Percentiles rank a stretch among this genome's conserved stretches.
These are phyloP conservation scores for Lepidotrigona ventralis DNA, from an alignment of 1,140 invertebrate genomes.

Conservation along the genomic window DNA sequence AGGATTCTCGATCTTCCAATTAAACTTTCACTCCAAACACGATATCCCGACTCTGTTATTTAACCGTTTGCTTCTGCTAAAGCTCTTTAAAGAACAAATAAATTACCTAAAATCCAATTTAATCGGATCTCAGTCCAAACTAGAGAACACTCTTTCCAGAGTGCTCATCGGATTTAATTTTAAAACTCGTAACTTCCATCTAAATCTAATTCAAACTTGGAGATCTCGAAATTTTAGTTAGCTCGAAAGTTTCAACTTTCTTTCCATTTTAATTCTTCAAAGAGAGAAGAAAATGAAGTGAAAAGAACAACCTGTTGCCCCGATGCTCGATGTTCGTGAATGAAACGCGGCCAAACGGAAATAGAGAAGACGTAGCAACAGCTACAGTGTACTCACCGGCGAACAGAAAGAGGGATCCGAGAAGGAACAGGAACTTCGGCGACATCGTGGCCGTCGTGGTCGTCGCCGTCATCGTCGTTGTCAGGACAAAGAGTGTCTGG, in stretches of 20 bases:
- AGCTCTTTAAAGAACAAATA: background rate
- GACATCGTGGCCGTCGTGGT: slow-evolving; percentile 73
- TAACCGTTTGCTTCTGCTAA: background rate
- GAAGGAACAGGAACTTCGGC: slow-evolving; percentile 75
- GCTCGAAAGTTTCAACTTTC: background rate
- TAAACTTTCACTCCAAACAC: background rate
- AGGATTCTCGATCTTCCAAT: background rate
- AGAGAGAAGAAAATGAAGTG: no score
- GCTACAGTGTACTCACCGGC: slow-evolving; percentile 72
- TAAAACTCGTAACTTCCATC: background rate
- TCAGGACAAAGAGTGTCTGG: slow-evolving; percentile 78
- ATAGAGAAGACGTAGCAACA: background rate
- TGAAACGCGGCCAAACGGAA: background rate
- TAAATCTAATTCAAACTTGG: background rate
- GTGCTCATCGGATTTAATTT: background rate
- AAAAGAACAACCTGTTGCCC: background rate
- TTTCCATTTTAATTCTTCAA: background rate
- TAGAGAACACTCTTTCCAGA: background rate
- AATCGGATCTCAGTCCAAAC: background rate
- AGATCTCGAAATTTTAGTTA: background rate
- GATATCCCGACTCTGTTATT: no score
- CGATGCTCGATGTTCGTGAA: background rate
- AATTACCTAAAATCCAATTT: background rate
- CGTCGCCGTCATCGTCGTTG: slow-evolving; percentile 76
- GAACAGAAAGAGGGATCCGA: slow-evolving; percentile 74